Conservation (phyloP, 1,140 invertebrate species). For the Oscheius sp. region DNA sequence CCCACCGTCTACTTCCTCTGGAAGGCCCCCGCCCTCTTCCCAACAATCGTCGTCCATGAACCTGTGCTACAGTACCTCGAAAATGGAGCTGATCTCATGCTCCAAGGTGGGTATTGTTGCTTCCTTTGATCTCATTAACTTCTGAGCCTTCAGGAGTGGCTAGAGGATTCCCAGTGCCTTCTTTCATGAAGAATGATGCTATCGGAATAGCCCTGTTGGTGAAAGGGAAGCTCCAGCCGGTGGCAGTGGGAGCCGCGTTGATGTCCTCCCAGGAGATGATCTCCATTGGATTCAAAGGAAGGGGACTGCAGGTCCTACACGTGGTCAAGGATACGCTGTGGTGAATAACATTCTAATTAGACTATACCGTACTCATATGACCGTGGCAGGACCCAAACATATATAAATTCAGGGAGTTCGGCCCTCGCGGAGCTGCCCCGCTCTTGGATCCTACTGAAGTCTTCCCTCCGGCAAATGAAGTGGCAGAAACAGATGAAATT, state of each 20-base stretch:
- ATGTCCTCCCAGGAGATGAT: conserved; percentile 42
- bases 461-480: background rate
- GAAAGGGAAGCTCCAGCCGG: conserved; percentile 9
- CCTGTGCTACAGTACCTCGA: conserved; percentile 32
- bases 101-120: conserved; percentile 27
- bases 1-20: conserved; percentile 39
- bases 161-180: background rate
- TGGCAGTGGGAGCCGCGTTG: conserved; percentile 35
- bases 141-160: background rate
- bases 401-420: conserved; percentile 28
- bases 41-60: conserved; percentile 33
- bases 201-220: conserved; percentile 11
- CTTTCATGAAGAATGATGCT: background rate
- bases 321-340: conserved; percentile 28
- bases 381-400: too few species aligned
- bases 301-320: conserved; percentile 39
- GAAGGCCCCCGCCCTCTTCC: conserved; percentile 12
- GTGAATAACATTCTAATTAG: background rate
- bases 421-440: background rate
- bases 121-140: background rate
- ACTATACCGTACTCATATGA: background rate
- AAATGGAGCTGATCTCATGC: conserved; percentile 43
- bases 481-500: background rate
- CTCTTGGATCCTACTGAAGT: background rate
- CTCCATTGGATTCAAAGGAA: conserved; percentile 24